phyloP scores from a whole-genome alignment of 2,888 invertebrate genomes.

The Deladenus siricidicola region DNA sequence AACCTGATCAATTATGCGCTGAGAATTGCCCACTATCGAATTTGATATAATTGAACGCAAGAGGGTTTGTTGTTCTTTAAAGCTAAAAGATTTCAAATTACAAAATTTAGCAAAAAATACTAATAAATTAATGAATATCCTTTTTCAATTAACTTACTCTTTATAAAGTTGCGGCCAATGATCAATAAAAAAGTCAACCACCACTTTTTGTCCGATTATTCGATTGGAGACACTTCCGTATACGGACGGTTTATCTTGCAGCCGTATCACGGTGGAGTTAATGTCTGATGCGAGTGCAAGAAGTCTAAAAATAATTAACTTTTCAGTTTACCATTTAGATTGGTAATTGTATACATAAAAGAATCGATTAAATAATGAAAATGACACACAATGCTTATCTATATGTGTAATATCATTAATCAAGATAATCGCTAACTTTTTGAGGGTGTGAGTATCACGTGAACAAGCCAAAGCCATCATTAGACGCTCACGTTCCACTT shows the following conservation, averaged over 20 bases:
- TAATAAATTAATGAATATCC: neutral
- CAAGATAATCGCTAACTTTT: conserved; percentile 27
- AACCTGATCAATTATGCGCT: conserved; percentile 28
- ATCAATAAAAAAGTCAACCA: conserved; percentile 45
- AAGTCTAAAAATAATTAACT: conserved; percentile 28
- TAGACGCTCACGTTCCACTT: conserved; percentile 39
- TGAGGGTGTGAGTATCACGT: conserved; percentile 37
- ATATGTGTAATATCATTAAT: neutral
- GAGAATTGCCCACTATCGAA: conserved; percentile 28
- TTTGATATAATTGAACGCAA: conserved; percentile 24
- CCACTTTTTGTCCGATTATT: conserved; percentile 35
- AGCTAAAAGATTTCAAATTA: conserved; percentile 21
- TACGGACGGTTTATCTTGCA: conserved; percentile 41
- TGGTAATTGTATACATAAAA: too few species aligned
- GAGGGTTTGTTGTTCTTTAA: conserved; percentile 33
- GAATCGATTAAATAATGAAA: too few species aligned
- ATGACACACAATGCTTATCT: too few species aligned
- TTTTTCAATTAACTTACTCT: conserved; percentile 24
- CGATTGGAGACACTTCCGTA: conserved; percentile 28
- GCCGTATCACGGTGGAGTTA: conserved; percentile 34
- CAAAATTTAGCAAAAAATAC: too few species aligned
- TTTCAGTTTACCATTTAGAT: neutral
- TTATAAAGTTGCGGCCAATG: conserved; percentile 42
- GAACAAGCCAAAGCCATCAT: conserved; percentile 41
- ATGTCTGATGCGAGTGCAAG: conserved; percentile 37